A percentile compares a stretch with the other conserved stretches of the same genome.
Conservation (phyloP, 64 coral and sea anemone species). For the Cladopsammia gracilis region DNA sequence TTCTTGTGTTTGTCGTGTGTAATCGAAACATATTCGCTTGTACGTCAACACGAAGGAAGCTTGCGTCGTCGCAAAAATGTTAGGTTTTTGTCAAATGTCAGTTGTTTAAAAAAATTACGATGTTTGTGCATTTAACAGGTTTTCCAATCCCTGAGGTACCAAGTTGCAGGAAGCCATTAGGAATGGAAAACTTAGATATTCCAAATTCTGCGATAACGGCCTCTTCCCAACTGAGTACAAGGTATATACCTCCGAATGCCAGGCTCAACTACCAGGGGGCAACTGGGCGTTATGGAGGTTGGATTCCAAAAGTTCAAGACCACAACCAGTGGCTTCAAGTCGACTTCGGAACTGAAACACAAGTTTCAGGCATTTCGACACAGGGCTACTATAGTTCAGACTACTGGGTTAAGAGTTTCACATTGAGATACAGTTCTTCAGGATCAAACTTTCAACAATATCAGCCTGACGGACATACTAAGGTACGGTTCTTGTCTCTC, state of each 20-base stretch:
- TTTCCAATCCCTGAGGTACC: not conserved
- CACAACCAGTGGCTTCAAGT: not conserved
- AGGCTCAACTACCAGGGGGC: no score
- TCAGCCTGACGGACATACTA: not conserved
- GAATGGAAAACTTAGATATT: not conserved
- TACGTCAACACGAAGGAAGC: no score
- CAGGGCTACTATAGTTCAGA: not conserved
- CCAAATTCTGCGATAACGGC: not conserved
- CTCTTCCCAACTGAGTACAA: not conserved
- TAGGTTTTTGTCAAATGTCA: no score
- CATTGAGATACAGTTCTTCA: not conserved
- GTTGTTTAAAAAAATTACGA: no score
- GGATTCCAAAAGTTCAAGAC: not conserved
- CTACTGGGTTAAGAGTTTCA: not conserved
- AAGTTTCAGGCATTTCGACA: not conserved
- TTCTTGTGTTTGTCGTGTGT: no score
- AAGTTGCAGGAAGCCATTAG: not conserved
- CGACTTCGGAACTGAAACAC: not conserved
- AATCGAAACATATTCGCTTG: no score
- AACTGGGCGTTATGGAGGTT: not conserved
- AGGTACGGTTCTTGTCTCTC: not conserved
- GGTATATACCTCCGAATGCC: no score
- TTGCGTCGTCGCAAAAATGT: no score
- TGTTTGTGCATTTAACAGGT: not conserved
- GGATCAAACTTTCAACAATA: not conserved